Percentiles rank a stretch among this genome's conserved stretches.
phyloP scores from a whole-genome alignment of 2,113 vertebrate genomes.

The Turnix velox region DNA sequence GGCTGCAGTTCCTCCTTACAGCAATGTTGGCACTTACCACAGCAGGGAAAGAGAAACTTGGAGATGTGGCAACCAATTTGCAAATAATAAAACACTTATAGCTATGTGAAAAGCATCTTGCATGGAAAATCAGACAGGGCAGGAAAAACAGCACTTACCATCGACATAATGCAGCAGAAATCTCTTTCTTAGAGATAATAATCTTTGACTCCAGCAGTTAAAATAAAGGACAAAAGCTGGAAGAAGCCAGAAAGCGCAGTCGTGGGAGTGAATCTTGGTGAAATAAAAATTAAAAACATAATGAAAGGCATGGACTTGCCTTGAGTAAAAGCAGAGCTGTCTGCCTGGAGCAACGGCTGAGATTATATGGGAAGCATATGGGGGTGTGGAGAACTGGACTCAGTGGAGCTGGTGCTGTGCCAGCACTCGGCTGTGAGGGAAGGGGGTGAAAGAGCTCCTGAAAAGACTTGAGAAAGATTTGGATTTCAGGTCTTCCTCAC shows the following conservation, averaged over 20 bases:
- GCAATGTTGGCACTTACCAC: neutral
- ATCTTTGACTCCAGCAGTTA: slow-evolving; percentile 47
- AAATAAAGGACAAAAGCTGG: slow-evolving; percentile 39
- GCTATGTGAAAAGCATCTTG: neutral
- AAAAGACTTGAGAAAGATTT: neutral
- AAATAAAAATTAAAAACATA: slow-evolving; percentile 46
- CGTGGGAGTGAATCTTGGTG: neutral
- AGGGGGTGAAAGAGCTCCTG: no score
- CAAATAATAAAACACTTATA: slow-evolving; percentile 14
- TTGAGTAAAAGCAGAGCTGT: neutral
- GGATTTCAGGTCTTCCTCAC: neutral
- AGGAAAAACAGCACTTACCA: slow-evolving; percentile 16
- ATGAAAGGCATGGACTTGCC: neutral
- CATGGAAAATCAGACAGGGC: slow-evolving; percentile 40
- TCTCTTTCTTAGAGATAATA: neutral
- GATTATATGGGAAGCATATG: neutral
- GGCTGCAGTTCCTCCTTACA: neutral
- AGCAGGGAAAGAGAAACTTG: neutral
- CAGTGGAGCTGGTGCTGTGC: neutral
- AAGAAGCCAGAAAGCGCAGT: neutral
- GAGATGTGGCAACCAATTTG: slow-evolving; percentile 1
- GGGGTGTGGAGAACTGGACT: neutral
- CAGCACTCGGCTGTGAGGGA: neutral
- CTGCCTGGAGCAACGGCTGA: neutral
- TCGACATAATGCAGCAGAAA: slow-evolving; percentile 28